Conservation (phyloP, 1,140 invertebrate genomes). For the Musca domestica region DNA sequence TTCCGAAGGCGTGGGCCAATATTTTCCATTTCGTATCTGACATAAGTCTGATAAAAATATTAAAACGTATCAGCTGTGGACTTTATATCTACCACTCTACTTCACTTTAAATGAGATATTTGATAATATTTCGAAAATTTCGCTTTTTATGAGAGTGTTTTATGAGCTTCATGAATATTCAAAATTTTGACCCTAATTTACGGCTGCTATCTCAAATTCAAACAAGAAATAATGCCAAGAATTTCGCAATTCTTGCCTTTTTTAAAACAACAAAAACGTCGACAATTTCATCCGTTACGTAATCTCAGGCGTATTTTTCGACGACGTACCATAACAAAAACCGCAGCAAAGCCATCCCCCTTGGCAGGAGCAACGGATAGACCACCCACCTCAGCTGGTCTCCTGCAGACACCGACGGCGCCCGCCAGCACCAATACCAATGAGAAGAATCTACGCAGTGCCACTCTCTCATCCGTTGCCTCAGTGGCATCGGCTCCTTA, state of each 20-base stretch:
- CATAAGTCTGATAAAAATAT: too few relatives aligned
- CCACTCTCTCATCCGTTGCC: constrained; percentile 26
- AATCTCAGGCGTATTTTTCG: constrained; percentile 52
- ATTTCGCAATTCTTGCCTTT: constrained; percentile 13
- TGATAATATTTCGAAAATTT: too few relatives aligned
- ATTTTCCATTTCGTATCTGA: too few relatives aligned
- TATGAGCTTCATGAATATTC: too few relatives aligned
- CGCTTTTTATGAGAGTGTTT: too few relatives aligned
- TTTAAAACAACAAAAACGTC: constrained; percentile 44
- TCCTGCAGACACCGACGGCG: constrained; percentile 30
- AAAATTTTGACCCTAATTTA: too few relatives aligned
- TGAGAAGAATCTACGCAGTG: constrained; percentile 47
- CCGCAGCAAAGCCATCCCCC: constrained; percentile 18
- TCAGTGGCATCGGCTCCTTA: constrained; percentile 30
- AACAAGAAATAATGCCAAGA: not conserved
- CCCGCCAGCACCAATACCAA: constrained; percentile 41
- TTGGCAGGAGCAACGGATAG: constrained; percentile 26
- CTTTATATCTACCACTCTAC: too few relatives aligned
- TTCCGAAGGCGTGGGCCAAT: too few relatives aligned
- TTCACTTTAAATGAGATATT: too few relatives aligned
- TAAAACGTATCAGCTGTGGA: too few relatives aligned
- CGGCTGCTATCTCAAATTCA: not conserved
- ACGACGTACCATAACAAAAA: constrained; percentile 46
- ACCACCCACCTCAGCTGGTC: constrained; percentile 31
- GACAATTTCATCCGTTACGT: constrained; percentile 51